A percentile compares a stretch with the other conserved stretches of the same genome.
Conservation (phyloP, 2,888 invertebrate genomes). For the Sepiola atlantica region DNA sequence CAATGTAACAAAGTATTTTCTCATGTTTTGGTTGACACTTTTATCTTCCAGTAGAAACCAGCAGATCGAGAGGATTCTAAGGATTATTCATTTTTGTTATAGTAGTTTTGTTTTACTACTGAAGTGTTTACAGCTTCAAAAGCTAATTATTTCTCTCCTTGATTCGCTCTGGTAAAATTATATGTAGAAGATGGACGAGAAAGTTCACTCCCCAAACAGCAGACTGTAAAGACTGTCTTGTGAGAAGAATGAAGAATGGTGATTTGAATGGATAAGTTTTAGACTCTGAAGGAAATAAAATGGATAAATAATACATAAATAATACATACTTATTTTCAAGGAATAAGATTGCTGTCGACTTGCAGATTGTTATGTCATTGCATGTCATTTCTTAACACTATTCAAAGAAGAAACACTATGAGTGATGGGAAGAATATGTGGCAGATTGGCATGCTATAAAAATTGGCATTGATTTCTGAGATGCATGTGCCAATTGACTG, state of each 20-base stretch:
- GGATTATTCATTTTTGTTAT: no score
- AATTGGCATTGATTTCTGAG: neutral
- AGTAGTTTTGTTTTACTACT: neutral
- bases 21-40: no score
- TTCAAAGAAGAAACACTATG: neutral
- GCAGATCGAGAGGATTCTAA: no score
- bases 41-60: no score
- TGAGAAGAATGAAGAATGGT: neutral
- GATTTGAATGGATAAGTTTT: neutral
- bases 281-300: neutral
- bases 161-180: neutral
- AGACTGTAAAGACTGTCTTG: neutral
- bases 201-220: neutral
- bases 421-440: conserved; percentile 19
- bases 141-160: neutral
- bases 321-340: neutral
- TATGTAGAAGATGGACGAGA: neutral
- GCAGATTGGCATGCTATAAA: neutral
- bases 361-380: conserved; percentile 14
- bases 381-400: neutral
- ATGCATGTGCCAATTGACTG: neutral
- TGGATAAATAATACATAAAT: neutral
- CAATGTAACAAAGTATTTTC: no score
- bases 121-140: neutral
- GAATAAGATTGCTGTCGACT: neutral